Percentiles rank a stretch among this genome's conserved stretches.
Evolutionary conservation across 2,797 vertebrate genomes (phyloP).

Genomic region (Anableps anableps): DNA sequence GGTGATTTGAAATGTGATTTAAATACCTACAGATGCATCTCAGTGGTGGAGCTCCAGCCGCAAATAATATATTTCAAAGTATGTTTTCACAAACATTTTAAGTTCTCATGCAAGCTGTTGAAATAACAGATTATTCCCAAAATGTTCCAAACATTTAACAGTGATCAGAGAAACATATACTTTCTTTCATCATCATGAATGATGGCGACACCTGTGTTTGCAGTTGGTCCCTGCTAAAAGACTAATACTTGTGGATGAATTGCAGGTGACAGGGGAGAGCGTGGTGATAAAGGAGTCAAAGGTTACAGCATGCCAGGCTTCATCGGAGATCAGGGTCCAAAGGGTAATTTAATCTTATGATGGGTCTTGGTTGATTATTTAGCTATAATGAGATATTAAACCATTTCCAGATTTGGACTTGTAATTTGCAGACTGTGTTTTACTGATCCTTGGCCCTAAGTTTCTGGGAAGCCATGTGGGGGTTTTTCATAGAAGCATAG

Average conservation of each 20-base stretch:
- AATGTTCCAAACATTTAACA: slow-evolving; percentile 56
- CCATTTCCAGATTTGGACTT: slow-evolving; percentile 18
- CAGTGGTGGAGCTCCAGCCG: background rate
- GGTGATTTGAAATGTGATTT: background rate
- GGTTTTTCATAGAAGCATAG: background rate
- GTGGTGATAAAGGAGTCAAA: slow-evolving; percentile 75
- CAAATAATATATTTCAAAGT: background rate
- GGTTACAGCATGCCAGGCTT: slow-evolving; percentile 73
- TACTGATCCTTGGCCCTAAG: slow-evolving; percentile 17
- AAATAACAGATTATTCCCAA: slow-evolving; percentile 63
- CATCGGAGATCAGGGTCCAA: slow-evolving; percentile 73
- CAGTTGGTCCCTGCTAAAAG: slow-evolving; percentile 17
- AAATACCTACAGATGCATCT: background rate
- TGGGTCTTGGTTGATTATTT: slow-evolving; percentile 16
- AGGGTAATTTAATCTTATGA: slow-evolving; percentile 61
- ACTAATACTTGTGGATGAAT: slow-evolving; percentile 25
- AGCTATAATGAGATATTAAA: slow-evolving; percentile 10
- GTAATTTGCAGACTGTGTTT: slow-evolving; percentile 17
- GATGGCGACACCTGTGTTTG: background rate
- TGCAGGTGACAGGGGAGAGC: slow-evolving; percentile 77
- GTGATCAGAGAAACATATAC: slow-evolving; percentile 59
- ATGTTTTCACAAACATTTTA: slow-evolving; percentile 24
- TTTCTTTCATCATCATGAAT: slow-evolving; percentile 52
- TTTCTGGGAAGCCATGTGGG: slow-evolving; percentile 7
- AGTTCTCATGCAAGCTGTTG: slow-evolving; percentile 39